Evolutionary conservation across 1,140 invertebrate genomes (phyloP).

Genomic region (Propsilocerus akamusi): DNA sequence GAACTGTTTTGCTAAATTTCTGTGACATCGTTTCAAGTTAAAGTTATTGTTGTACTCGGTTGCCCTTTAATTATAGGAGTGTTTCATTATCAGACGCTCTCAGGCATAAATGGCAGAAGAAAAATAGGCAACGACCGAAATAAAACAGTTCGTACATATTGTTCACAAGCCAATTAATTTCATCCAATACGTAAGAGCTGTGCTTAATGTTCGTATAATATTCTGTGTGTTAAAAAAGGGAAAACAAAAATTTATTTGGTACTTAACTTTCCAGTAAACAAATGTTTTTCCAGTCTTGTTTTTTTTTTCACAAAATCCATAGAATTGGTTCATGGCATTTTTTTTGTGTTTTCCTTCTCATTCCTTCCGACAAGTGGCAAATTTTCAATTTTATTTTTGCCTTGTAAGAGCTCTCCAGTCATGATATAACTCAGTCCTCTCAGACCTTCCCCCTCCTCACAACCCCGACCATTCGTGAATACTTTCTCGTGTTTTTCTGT

Average conservation of each 20-base stretch:
- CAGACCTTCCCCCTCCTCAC: background rate
- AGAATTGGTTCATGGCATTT: background rate
- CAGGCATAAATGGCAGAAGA: too few relatives aligned
- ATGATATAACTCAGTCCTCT: background rate
- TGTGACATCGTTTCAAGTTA: too few relatives aligned
- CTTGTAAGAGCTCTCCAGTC: background rate
- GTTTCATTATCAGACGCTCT: background rate
- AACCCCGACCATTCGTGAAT: background rate
- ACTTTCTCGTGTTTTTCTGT: too few relatives aligned
- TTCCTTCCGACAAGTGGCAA: background rate
- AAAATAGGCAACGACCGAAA: too few relatives aligned
- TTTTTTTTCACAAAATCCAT: background rate
- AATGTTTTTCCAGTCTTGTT: background rate
- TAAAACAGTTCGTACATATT: too few relatives aligned
- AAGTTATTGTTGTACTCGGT: too few relatives aligned
- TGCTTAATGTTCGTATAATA: background rate
- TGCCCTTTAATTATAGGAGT: background rate
- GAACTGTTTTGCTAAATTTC: too few relatives aligned
- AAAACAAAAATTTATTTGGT: slow-evolving; percentile 1
- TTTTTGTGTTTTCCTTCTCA: background rate
- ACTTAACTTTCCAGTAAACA: background rate
- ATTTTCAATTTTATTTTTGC: slow-evolving; percentile 2
- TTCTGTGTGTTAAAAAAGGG: background rate
- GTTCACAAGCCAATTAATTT: slow-evolving; percentile 4
- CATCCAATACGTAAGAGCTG: background rate